These are phyloP conservation scores for Lymantria monacha DNA, from an alignment of 2,888 invertebrate species.

Conservation along the genomic window DNA sequence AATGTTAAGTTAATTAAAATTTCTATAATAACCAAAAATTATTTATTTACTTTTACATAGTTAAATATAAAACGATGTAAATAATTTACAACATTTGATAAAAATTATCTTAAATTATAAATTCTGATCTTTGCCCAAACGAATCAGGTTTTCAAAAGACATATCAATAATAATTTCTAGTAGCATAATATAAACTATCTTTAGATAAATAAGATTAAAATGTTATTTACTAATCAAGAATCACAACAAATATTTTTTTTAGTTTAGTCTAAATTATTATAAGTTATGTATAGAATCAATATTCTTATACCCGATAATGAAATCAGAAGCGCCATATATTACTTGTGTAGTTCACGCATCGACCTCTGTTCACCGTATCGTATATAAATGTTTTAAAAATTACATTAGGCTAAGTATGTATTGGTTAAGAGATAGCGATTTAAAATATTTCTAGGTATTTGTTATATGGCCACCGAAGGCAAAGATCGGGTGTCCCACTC, in stretches of 20 bases:
- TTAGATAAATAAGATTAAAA: neutral
- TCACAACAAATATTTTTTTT: neutral
- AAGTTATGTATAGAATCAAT: constrained; percentile 31
- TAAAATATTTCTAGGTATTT: too few species aligned
- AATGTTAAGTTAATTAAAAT: neutral
- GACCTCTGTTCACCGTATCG: constrained; percentile 37
- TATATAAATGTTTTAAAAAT: too few species aligned
- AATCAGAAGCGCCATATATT: constrained; percentile 44
- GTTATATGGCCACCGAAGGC: too few species aligned
- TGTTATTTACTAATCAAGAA: too few species aligned
- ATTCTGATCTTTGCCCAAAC: neutral
- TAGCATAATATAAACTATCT: neutral
- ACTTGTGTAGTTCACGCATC: constrained; percentile 31
- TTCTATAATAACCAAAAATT: neutral
- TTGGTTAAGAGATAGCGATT: too few species aligned
- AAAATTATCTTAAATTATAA: neutral
- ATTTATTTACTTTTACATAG: neutral
- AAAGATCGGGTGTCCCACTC: too few species aligned
- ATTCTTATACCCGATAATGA: constrained; percentile 37
- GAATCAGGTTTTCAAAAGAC: neutral
- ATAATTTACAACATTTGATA: neutral
- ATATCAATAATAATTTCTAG: neutral
- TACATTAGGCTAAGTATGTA: too few species aligned
- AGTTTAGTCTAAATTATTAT: constrained; percentile 8
- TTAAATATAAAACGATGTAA: neutral